phyloP scores from a whole-genome alignment of 2,113 vertebrate species.

The Nyctereutes procyonoides region DNA sequence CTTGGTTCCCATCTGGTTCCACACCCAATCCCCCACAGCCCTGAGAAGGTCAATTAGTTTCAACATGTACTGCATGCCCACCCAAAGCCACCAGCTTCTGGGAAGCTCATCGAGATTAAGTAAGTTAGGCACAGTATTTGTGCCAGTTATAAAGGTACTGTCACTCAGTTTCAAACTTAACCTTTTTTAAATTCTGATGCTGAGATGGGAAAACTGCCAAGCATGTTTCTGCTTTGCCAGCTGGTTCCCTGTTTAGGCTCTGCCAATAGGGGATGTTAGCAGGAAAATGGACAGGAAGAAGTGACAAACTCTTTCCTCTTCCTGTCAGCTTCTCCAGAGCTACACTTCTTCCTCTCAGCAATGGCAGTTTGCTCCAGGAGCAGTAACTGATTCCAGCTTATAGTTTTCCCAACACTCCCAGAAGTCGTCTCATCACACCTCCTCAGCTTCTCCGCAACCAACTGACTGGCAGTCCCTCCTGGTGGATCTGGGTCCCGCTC shows the following conservation, averaged over 20 bases:
- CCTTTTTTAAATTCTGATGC: slow-evolving; percentile 40
- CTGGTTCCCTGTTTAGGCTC: not conserved
- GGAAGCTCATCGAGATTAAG: not conserved
- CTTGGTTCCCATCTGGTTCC: not conserved
- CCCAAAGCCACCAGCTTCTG: not conserved
- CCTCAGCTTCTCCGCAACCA: not conserved
- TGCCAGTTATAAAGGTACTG: not conserved
- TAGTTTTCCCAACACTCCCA: not conserved
- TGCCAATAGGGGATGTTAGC: not conserved
- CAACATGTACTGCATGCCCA: not conserved
- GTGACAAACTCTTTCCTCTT: not conserved
- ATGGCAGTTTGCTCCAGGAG: not conserved
- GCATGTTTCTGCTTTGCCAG: not conserved
- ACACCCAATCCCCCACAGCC: not conserved
- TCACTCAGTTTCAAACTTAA: slow-evolving; percentile 12
- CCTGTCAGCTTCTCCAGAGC: not conserved
- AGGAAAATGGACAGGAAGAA: not conserved
- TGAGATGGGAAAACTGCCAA: not conserved
- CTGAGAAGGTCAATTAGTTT: slow-evolving; percentile 39
- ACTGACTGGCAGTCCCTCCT: not conserved
- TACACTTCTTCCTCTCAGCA: not conserved
- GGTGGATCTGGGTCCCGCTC: not conserved
- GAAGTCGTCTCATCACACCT: not conserved
- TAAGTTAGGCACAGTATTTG: not conserved
- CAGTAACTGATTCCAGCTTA: not conserved